These are phyloP conservation scores for Melitaea athalia DNA, from an alignment of 2,888 invertebrate species.

Conservation along the genomic window DNA sequence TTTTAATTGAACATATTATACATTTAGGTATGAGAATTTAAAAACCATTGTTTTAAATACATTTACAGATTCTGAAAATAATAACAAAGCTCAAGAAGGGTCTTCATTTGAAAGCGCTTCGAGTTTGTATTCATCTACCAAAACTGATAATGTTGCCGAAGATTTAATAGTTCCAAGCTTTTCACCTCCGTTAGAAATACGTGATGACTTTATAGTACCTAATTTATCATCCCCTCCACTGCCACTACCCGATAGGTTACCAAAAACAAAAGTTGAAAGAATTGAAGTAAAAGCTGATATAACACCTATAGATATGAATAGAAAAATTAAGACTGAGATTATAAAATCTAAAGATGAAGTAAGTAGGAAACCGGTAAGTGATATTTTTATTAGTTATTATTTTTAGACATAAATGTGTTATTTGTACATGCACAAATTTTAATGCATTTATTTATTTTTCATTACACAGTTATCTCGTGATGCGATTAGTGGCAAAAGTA, in stretches of 20 bases:
- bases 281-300: slow-evolving; percentile 73
- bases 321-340: slow-evolving; percentile 78
- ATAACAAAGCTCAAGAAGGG: slow-evolving; percentile 86
- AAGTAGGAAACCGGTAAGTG: slow-evolving; percentile 57
- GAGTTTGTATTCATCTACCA: slow-evolving; percentile 89
- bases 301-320: slow-evolving; percentile 62
- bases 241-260: slow-evolving; percentile 66
- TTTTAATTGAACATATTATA: not conserved
- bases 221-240: slow-evolving; percentile 75
- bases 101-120: slow-evolving; percentile 95
- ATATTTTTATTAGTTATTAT: not conserved
- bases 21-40: not conserved
- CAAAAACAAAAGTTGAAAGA: slow-evolving; percentile 64
- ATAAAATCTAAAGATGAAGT: slow-evolving; percentile 64
- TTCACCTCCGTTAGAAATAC: slow-evolving; percentile 82
- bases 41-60: not conserved
- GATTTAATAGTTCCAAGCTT: slow-evolving; percentile 84
- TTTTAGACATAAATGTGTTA: too few species aligned
- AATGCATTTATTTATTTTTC: slow-evolving; percentile 15
- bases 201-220: slow-evolving; percentile 74
- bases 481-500: slow-evolving; percentile 74
- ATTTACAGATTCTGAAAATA: slow-evolving; percentile 78
- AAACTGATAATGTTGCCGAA: slow-evolving; percentile 86
- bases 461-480: slow-evolving; percentile 53
- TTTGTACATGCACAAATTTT: not conserved